phyloP scores from a whole-genome alignment of 2,888 invertebrate genomes.

The Cryptophagus acutangulus region DNA sequence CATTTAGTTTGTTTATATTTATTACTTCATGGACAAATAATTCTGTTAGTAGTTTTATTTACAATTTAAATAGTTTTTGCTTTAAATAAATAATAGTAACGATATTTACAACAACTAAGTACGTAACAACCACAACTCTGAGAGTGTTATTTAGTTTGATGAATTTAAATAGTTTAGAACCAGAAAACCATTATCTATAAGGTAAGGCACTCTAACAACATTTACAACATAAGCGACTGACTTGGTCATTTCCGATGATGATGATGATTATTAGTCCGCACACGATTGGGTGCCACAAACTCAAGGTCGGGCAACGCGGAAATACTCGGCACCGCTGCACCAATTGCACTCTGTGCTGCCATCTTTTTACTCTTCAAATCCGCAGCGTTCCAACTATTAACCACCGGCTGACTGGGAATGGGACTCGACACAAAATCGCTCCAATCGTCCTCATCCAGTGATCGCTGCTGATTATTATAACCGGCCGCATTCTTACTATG shows the following conservation, averaged over 20 bases:
- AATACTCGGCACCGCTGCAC: constrained; percentile 44
- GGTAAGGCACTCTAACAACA: constrained; percentile 6
- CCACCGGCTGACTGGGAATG: constrained; percentile 10
- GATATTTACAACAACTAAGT: too few species aligned
- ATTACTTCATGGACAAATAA: too few species aligned
- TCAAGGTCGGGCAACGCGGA: constrained; percentile 54
- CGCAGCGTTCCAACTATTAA: neutral
- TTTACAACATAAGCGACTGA: constrained; percentile 45
- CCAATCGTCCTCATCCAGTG: constrained; percentile 52
- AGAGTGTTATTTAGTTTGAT: too few species aligned
- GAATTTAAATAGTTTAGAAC: too few species aligned
- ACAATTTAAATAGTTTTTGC: too few species aligned
- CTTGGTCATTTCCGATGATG: constrained; percentile 46
- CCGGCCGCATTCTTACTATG: too few species aligned
- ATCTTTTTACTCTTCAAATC: constrained; percentile 8
- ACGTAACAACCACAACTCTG: too few species aligned
- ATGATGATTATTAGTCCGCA: constrained; percentile 37
- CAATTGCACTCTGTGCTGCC: constrained; percentile 21
- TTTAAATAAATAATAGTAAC: too few species aligned
- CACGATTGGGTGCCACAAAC: constrained; percentile 50
- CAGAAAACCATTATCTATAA: too few species aligned
- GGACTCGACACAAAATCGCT: constrained; percentile 54
- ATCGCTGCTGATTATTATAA: constrained; percentile 9
- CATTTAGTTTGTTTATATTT: too few species aligned
- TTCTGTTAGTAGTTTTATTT: too few species aligned